These are phyloP conservation scores for Trichechus manatus DNA, from an alignment of 2,113 vertebrate species.

Conservation along the genomic window DNA sequence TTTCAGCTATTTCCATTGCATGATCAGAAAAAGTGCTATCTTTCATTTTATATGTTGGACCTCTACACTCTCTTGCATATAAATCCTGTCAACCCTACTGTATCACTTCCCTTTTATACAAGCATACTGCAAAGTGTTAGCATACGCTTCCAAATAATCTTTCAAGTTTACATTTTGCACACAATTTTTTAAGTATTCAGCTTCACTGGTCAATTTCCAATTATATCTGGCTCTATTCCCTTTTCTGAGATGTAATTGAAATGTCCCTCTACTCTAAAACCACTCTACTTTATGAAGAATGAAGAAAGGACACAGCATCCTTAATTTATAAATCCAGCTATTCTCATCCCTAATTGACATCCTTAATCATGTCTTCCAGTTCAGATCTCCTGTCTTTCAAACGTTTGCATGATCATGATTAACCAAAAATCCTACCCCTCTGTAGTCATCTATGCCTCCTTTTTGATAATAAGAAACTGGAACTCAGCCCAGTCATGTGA, in stretches of 20 bases:
- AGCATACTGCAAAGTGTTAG: conserved; percentile 65
- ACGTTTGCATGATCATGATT: conserved; percentile 4
- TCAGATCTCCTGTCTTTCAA: conserved; percentile 8
- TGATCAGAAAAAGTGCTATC: conserved; percentile 61
- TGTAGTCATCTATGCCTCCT: conserved; percentile 1
- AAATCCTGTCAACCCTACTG: conserved; percentile 63
- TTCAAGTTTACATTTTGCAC: conserved; percentile 61
- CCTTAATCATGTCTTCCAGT: conserved; percentile 5
- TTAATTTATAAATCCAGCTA: conserved; percentile 70
- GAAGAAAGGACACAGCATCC: conserved; percentile 29
- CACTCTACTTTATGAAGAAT: conserved; percentile 75
- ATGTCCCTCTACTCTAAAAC: conserved; percentile 62
- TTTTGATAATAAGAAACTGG: conserved; percentile 45
- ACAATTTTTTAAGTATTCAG: conserved; percentile 70
- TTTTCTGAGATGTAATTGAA: conserved; percentile 69
- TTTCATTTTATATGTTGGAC: conserved; percentile 69
- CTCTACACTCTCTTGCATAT: conserved; percentile 64
- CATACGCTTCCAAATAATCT: conserved; percentile 64
- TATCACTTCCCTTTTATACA: conserved; percentile 60
- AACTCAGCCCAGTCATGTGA: not conserved
- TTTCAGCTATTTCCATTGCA: conserved; percentile 73
- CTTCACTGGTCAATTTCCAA: conserved; percentile 68
- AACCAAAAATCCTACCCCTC: not conserved
- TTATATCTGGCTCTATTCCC: conserved; percentile 64
- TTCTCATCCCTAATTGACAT: conserved; percentile 35